Base-by-base conservation (phyloP, 2,888 invertebrate species). In the Poecilus cupreus region DNA sequence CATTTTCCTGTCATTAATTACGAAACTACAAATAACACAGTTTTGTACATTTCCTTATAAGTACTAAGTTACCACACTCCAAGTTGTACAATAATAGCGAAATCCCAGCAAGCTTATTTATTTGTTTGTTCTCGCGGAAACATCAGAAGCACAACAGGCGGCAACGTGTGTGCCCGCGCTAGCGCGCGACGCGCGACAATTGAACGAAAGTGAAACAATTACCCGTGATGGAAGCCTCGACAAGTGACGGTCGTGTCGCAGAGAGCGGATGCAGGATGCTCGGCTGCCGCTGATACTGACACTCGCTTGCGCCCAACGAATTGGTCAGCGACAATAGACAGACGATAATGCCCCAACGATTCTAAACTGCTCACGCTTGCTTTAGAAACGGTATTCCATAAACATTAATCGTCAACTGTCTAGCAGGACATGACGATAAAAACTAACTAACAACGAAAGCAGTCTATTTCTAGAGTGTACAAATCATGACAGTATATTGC, bases 131-230 rank as follows among this genome's bases (percentile, higher is more conserved):
- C 64, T 68, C n/a, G 64, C 64, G 64, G 64, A 68, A 68, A 68
- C 64, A 68, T 37, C 64, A 68, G 64, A 26, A 51, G 18, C 51
- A 0, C 51, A 3, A 13, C n/a, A 46, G 46, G 13, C 20, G 57
- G 57, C 22, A 57, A 22, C 57, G 57, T 26, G 64, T 37, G 37
- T 68, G 37, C 8, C 18, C 16, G 51, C 51, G 16, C 13, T 8
- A 51, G 18, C 60, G 22, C 46, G 72, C 11, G 72, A 22, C 49
- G 68, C 54, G 76, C 20, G 76, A 76, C 76, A 70, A 70, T 79
- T 70, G 79, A 70, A 79, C 68, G 70, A 79, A 79, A 70, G 79
- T 79, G 68, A 70, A 79, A 79, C 70, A 79, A 79, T 79, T 79
- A 79, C 16, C 32, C 24, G 68, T 79, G 79, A 79, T 70, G 79